Base-by-base conservation (phyloP, 2,113 vertebrate genomes). In the Dascyllus trimaculatus region DNA sequence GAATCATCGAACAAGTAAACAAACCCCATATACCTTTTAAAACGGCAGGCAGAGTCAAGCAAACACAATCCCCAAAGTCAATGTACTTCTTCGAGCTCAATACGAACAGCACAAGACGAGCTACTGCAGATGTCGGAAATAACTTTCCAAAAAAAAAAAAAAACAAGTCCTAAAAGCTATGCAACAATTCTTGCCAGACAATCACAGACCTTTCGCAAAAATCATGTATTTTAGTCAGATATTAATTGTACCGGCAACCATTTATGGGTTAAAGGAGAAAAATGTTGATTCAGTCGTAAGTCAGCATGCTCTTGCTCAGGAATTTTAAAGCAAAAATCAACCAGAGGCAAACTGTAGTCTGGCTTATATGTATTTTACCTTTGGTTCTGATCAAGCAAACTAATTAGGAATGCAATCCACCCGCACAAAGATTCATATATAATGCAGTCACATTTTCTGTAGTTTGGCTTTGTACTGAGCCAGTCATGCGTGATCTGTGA, bases 1-100 rank as follows among this genome's bases (percentile, higher is more conserved):
- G 29, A 53, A 74, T 59, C 22, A 60, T 64, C 18, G 64, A 11
- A 70, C n/a, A 67, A 78, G 68, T 71, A 84, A 84, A 68, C 53
- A 72, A 81, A 56, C 25, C 46, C 0, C 0, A 48, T 45, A 21
- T 25, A 48, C 65, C 69, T 71, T n/a, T 74, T 14, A 38, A 73
- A 40, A 60, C 19, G 35, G 64, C 62, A 84, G 51, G 63, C 43
- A 71, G 25, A 78, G 65, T 57, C 32, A 35, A 70, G 38, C 77
- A 57, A 71, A 75, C 67, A 38, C 13, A 3, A 26, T 73, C 18
- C 43, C 14, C 38, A 40, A 46, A 22, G 61, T 32, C 45, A 56
- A 9, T 21, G 25, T 38, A 46, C 24, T 53, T 45, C 18, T 15
- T 49, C 5, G 26, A 15, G 18, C 57, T 72, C 54, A 75, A 72